These are phyloP conservation scores for Xiphophorus birchmanni DNA, from an alignment of 2,797 vertebrate genomes.

Conservation along the genomic window DNA sequence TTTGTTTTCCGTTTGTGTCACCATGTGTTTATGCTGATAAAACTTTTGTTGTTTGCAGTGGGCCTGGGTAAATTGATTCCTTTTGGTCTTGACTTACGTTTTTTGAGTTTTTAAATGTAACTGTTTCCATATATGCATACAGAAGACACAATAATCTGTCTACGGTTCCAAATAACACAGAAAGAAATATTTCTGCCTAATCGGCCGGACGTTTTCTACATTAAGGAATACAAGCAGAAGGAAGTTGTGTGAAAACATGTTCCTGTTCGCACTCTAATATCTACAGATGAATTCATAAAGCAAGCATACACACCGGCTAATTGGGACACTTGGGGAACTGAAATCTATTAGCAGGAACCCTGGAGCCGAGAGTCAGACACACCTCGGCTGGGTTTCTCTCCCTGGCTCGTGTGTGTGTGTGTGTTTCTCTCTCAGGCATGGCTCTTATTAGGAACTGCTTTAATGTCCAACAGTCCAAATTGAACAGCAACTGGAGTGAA, in stretches of 20 bases:
- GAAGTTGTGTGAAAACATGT: background rate
- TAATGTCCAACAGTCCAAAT: slow-evolving; percentile 83
- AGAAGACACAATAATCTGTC: slow-evolving; percentile 20
- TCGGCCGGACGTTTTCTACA: slow-evolving; percentile 19
- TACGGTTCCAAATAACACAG: slow-evolving; percentile 12
- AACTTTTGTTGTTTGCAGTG: slow-evolving; percentile 24
- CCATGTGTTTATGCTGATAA: slow-evolving; percentile 56
- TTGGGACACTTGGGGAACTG: slow-evolving; percentile 80
- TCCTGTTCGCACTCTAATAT: slow-evolving; percentile 53
- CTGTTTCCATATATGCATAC: slow-evolving; percentile 16
- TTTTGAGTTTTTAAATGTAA: background rate
- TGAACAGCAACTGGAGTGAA: slow-evolving; percentile 81
- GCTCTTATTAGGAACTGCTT: slow-evolving; percentile 85
- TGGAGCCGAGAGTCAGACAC: slow-evolving; percentile 73
- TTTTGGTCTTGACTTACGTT: slow-evolving; percentile 35
- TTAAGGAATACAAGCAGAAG: background rate
- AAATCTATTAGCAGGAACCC: slow-evolving; percentile 81
- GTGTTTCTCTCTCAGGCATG: slow-evolving; percentile 71
- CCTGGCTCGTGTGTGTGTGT: slow-evolving; percentile 18
- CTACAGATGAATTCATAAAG: slow-evolving; percentile 66
- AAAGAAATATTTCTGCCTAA: slow-evolving; percentile 14
- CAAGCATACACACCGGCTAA: slow-evolving; percentile 73
- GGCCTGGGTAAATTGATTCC: slow-evolving; percentile 29
- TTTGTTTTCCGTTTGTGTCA: slow-evolving; percentile 65
- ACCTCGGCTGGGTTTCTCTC: slow-evolving; percentile 67